Conservation (phyloP, 2,797 vertebrate species). For the Liparis tanakae region DNA sequence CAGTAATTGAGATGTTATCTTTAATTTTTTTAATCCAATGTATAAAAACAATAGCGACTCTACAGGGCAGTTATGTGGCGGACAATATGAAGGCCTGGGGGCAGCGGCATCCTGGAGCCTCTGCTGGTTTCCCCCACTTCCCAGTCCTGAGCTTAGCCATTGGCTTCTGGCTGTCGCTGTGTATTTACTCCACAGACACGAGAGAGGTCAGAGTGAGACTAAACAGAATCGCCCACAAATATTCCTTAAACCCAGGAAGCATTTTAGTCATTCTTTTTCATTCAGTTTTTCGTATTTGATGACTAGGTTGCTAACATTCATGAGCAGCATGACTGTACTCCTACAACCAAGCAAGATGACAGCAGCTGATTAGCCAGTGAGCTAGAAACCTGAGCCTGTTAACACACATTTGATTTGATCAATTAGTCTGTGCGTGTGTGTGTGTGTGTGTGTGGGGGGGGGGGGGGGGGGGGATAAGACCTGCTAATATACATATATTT, state of each 20-base stretch:
- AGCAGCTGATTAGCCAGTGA: constrained; percentile 10
- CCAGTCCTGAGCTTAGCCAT: neutral
- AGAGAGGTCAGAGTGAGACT: neutral
- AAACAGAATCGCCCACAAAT: neutral
- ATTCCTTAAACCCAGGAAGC: neutral
- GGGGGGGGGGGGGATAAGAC: neutral
- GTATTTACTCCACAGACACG: neutral
- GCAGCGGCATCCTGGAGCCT: too few relatives aligned
- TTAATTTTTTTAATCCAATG: neutral
- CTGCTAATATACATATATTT: constrained; percentile 7
- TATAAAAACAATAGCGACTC: neutral
- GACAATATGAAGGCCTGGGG: too few relatives aligned
- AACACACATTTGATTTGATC: constrained; percentile 42
- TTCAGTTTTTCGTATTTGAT: neutral
- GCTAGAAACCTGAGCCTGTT: constrained; percentile 30
- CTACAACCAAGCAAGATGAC: constrained; percentile 16
- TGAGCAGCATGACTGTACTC: neutral
- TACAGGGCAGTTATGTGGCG: too few relatives aligned
- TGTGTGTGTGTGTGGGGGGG: neutral
- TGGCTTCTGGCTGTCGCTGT: neutral
- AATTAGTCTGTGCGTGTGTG: constrained; percentile 1
- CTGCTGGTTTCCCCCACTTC: neutral
- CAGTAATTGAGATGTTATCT: neutral
- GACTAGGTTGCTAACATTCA: neutral
- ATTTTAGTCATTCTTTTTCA: neutral